phyloP scores from a whole-genome alignment of 2,888 invertebrate genomes.

The Philopedon plagiatum region DNA sequence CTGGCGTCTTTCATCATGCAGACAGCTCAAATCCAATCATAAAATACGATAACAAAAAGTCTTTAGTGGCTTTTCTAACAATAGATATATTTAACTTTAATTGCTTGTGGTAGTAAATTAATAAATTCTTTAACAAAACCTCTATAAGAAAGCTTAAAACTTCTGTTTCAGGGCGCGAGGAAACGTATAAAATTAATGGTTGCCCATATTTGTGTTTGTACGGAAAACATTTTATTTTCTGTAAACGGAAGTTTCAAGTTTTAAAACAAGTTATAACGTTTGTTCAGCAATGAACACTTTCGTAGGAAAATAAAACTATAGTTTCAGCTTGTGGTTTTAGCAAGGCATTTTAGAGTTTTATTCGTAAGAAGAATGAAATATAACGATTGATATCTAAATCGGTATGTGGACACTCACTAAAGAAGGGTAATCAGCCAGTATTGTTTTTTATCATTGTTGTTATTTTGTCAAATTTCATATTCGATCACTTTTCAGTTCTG shows the following conservation, averaged over 20 bases:
- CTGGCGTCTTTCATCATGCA: background rate
- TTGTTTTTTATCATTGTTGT: no score
- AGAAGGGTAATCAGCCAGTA: no score
- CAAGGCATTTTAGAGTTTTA: no score
- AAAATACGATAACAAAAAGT: background rate
- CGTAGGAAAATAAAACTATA: background rate
- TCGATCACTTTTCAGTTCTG: no score
- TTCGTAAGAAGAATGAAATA: no score
- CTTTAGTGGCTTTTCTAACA: background rate
- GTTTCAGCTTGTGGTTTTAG: background rate
- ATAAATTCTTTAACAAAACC: background rate
- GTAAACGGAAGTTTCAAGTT: background rate
- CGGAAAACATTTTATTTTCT: conserved; percentile 10
- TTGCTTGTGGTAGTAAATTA: background rate
- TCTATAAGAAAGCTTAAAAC: background rate
- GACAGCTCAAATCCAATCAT: background rate
- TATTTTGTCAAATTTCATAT: no score
- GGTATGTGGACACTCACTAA: no score
- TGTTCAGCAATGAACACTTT: background rate
- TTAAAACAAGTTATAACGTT: background rate
- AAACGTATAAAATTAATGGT: background rate
- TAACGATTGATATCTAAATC: no score
- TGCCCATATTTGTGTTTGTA: background rate
- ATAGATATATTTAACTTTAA: background rate
- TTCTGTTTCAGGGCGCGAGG: background rate